Evolutionary conservation across 1,140 invertebrate species (phyloP).

Genomic region (Drosophila kurseongensis): DNA sequence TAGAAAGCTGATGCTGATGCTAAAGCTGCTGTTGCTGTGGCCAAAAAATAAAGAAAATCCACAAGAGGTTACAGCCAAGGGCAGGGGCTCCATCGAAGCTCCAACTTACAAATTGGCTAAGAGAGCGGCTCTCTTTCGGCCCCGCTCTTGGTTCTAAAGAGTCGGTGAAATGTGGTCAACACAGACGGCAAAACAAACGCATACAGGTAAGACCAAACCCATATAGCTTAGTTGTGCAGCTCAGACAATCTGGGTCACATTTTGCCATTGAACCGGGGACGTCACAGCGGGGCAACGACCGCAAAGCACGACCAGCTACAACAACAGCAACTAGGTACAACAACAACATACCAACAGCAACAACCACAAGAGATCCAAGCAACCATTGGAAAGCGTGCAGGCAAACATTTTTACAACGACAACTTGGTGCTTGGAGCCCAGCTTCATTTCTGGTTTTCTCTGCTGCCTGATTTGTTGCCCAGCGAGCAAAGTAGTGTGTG

Average conservation of each 20-base stretch:
- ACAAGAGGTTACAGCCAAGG: slow-evolving; percentile 46
- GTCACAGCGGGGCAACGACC: slow-evolving; percentile 84
- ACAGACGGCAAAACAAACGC: slow-evolving; percentile 42
- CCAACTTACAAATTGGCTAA: slow-evolving; percentile 40
- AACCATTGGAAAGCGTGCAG: slow-evolving; percentile 77
- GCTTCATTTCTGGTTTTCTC: slow-evolving; percentile 77
- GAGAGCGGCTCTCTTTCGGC: slow-evolving; percentile 22
- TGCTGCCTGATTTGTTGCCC: slow-evolving; percentile 77
- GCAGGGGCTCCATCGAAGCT: slow-evolving; percentile 13
- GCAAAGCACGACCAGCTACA: slow-evolving; percentile 76
- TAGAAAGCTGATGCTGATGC: slow-evolving; percentile 19
- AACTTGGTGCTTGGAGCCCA: slow-evolving; percentile 62
- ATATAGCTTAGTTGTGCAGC: slow-evolving; percentile 79
- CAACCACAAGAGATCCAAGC: slow-evolving; percentile 45
- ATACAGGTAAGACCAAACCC: slow-evolving; percentile 16
- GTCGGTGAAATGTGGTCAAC: slow-evolving; percentile 50
- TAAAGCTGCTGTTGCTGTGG: slow-evolving; percentile 12
- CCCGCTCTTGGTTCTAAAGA: slow-evolving; percentile 72
- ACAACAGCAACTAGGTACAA: slow-evolving; percentile 27
- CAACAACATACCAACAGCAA: slow-evolving; percentile 13
- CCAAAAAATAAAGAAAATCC: slow-evolving; percentile 11
- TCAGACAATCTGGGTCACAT: slow-evolving; percentile 85
- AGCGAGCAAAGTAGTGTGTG: slow-evolving; percentile 58
- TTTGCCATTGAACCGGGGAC: slow-evolving; percentile 85
- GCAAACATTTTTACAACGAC: slow-evolving; percentile 83